Evolutionary conservation across 2,113 vertebrate genomes (phyloP).

Genomic region (Cervus canadensis): DNA sequence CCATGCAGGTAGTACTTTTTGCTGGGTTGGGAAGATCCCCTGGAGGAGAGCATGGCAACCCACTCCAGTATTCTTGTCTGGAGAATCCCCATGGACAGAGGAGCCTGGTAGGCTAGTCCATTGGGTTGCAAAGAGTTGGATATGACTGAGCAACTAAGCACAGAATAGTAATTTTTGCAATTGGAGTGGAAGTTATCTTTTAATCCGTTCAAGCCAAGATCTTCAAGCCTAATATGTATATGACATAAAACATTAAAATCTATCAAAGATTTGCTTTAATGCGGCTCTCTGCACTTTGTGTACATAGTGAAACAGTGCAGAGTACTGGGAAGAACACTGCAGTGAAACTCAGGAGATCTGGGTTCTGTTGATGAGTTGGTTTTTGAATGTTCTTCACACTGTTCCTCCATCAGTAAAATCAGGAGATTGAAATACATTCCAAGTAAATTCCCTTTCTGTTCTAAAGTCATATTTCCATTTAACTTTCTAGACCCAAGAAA

Average conservation of each 20-base stretch:
- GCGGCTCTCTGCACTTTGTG: neutral
- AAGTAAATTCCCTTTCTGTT: neutral
- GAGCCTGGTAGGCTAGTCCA: neutral
- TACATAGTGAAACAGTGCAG: neutral
- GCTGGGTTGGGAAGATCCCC: neutral
- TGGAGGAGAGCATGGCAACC: neutral
- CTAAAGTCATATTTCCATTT: neutral
- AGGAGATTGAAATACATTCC: neutral
- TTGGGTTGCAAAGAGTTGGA: neutral
- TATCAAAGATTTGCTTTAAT: neutral
- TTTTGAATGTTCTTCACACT: neutral
- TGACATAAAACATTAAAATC: neutral
- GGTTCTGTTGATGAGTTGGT: neutral
- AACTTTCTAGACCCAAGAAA: neutral
- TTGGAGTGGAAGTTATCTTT: conserved; percentile 31
- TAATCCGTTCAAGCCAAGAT: neutral
- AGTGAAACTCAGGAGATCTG: neutral
- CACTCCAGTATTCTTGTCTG: neutral
- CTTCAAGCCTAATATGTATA: neutral
- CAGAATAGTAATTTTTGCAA: conserved; percentile 55
- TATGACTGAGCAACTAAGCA: neutral
- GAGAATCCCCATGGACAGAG: neutral
- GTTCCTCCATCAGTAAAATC: neutral
- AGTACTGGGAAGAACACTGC: neutral
- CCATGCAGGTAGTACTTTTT: neutral